Conservation (phyloP, 1,140 invertebrate species). For the Homarus americanus region DNA sequence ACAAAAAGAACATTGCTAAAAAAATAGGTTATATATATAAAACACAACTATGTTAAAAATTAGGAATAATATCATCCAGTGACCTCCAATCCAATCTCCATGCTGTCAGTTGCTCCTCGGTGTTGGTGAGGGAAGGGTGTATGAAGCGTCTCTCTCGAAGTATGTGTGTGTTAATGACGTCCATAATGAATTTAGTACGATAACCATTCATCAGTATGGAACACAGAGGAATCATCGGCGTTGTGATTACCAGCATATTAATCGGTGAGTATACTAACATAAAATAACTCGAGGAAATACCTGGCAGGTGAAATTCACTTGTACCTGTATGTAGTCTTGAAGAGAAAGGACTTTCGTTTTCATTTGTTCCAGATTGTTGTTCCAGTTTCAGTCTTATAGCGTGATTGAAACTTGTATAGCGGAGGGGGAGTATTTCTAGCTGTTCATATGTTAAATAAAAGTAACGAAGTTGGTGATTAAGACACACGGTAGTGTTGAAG, state of each 20-base stretch:
- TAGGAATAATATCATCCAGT: background rate
- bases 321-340: too few species aligned
- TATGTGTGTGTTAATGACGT: background rate
- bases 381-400: background rate
- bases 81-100: background rate
- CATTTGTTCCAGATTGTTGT: background rate
- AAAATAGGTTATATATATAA: too few species aligned
- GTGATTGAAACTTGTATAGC: background rate
- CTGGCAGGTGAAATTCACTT: background rate
- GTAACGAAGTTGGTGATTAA: too few species aligned
- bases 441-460: too few species aligned
- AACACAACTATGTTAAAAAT: too few species aligned
- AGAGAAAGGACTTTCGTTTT: background rate
- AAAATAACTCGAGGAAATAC: too few species aligned
- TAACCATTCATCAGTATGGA: background rate
- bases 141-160: background rate
- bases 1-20: too few species aligned
- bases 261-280: slow-evolving; percentile 12
- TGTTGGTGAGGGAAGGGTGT: background rate
- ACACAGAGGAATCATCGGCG: background rate
- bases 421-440: too few species aligned
- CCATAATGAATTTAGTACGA: background rate
- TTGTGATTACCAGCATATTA: background rate
- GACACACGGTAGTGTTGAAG: too few species aligned
- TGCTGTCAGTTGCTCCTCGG: background rate